Conservation (phyloP, 2,888 invertebrate species). For the Eupithecia inturbata region DNA sequence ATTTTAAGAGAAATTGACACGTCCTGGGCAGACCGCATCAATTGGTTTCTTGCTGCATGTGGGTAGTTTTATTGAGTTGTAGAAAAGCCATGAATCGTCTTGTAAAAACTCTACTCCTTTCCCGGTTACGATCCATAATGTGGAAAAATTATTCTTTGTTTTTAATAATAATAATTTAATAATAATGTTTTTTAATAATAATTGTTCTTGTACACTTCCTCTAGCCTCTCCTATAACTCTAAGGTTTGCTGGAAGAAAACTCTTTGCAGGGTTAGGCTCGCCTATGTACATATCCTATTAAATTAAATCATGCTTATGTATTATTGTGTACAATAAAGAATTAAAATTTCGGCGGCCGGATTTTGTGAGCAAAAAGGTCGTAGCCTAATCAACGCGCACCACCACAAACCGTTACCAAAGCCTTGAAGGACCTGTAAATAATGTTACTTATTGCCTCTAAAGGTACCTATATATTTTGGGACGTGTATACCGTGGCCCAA, state of each 20-base stretch:
- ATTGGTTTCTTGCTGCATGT: background rate
- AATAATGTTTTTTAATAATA: no score
- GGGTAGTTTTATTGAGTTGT: background rate
- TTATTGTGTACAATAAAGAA: no score
- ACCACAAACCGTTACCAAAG: constrained; percentile 36
- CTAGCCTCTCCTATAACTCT: no score
- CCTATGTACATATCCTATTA: no score
- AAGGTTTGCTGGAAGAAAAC: no score
- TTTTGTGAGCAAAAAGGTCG: background rate
- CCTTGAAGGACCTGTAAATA: constrained; percentile 52
- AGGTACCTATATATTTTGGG: constrained; percentile 21
- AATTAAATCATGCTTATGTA: no score
- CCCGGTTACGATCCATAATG: no score
- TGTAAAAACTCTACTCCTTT: background rate
- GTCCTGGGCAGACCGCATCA: no score
- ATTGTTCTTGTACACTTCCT: no score
- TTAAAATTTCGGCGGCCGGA: background rate
- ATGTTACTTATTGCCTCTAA: constrained; percentile 24
- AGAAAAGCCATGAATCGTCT: background rate
- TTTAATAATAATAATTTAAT: no score
- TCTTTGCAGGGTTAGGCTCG: no score
- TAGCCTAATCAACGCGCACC: constrained; percentile 18
- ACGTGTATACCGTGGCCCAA: constrained; percentile 43
- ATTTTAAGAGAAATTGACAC: background rate
- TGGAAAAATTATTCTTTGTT: no score